Percentiles rank a stretch among this genome's conserved stretches.
Evolutionary conservation across 2,797 vertebrate species (phyloP).

Genomic region (Dicrostonyx torquatus): DNA sequence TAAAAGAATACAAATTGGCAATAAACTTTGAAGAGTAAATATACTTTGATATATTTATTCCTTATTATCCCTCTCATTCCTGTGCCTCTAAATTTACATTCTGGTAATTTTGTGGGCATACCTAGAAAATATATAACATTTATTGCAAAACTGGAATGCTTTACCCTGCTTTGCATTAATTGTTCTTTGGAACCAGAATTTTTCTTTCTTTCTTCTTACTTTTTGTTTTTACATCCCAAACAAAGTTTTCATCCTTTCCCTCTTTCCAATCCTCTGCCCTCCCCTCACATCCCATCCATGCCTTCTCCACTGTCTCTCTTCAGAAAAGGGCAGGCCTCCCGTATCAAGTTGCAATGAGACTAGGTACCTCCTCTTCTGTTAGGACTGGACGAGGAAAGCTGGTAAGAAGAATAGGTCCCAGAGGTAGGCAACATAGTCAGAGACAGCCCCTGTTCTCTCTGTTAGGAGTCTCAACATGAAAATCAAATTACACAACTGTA

Average conservation of each 20-base stretch:
- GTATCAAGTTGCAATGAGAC: not conserved
- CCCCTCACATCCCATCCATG: not conserved
- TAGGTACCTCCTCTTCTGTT: not conserved
- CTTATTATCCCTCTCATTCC: not conserved
- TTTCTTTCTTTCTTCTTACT: not conserved
- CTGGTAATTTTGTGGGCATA: not conserved
- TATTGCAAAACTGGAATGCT: not conserved
- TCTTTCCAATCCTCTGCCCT: not conserved
- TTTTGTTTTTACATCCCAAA: no score
- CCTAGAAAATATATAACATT: not conserved
- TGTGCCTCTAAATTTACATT: constrained; percentile 1
- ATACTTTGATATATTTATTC: constrained; percentile 26
- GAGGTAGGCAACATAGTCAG: not conserved
- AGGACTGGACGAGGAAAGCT: not conserved
- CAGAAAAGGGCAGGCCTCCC: not conserved
- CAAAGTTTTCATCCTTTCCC: not conserved
- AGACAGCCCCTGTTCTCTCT: not conserved
- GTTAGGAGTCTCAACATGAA: not conserved
- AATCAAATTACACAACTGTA: not conserved
- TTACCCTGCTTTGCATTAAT: not conserved
- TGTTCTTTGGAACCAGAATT: not conserved
- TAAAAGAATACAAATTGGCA: not conserved
- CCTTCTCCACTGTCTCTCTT: not conserved
- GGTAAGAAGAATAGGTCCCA: not conserved
- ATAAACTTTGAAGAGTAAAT: not conserved